Conservation (phyloP, 2,113 vertebrate genomes). For the Brienomyrus brachyistius region DNA sequence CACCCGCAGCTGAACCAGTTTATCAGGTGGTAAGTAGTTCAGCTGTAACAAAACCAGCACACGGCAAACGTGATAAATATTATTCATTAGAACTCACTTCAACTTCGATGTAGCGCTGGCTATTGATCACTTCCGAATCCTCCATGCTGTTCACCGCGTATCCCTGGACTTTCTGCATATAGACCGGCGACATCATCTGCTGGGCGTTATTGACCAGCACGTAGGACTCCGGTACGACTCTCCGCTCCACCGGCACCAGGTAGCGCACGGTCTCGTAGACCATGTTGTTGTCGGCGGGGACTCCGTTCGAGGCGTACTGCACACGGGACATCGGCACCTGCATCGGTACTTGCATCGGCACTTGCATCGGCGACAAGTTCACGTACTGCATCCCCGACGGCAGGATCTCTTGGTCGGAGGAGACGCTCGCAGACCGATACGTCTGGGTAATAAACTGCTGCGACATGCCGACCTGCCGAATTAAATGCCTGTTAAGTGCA, state of each 20-base stretch:
- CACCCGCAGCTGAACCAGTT: not conserved
- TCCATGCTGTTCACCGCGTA: conserved; percentile 30
- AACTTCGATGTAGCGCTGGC: conserved; percentile 7
- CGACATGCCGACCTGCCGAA: conserved; percentile 41
- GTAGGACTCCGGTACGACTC: conserved; percentile 26
- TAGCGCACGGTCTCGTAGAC: conserved; percentile 42
- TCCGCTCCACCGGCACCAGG: conserved; percentile 41
- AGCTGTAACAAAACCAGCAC: not conserved
- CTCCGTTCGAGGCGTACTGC: conserved; percentile 35
- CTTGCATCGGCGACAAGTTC: not conserved
- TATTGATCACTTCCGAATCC: not conserved
- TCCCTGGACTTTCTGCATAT: conserved; percentile 28
- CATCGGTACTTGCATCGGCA: not conserved
- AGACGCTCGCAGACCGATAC: conserved; percentile 41
- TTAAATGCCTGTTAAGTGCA: not conserved
- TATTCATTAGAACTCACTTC: not conserved
- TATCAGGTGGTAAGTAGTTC: not conserved
- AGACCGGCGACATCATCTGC: conserved; percentile 25
- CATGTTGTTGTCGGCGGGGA: conserved; percentile 20
- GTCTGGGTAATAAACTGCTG: conserved; percentile 32
- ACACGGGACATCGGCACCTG: conserved; percentile 17
- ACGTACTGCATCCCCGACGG: not conserved
- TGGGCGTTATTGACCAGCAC: conserved; percentile 33
- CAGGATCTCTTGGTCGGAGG: conserved; percentile 35
- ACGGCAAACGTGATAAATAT: not conserved